Conservation (phyloP, 92 coral and sea anemone species). For the Plumapathes pennacea region DNA sequence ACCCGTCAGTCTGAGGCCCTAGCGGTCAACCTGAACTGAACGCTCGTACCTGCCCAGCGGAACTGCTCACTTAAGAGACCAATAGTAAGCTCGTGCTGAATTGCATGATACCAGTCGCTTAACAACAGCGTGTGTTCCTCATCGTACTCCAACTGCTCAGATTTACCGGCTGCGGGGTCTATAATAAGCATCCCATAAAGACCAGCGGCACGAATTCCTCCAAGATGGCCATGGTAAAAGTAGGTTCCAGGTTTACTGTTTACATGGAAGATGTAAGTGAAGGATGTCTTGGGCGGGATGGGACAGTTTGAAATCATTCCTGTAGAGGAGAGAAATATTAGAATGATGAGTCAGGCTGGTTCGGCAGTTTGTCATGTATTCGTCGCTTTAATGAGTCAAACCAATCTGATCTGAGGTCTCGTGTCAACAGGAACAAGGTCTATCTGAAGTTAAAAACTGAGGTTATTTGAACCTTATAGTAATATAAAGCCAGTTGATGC, state of each 20-base stretch:
- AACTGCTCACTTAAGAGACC: constrained; percentile 17
- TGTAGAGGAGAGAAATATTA: no score
- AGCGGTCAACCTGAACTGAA: no score
- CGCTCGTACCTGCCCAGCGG: constrained; percentile 41
- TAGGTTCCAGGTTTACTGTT: constrained; percentile 23
- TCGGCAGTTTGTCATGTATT: no score
- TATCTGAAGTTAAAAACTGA: no score
- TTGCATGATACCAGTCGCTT: constrained; percentile 40
- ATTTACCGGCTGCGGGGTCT: not conserved
- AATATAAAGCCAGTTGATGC: no score
- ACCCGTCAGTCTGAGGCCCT: constrained; percentile 5
- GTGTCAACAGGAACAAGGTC: no score
- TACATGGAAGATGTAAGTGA: constrained; percentile 23
- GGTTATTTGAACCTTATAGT: no score
- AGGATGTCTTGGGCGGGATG: constrained; percentile 29
- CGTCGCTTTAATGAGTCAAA: no score
- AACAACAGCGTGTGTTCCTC: constrained; percentile 28
- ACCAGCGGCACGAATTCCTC: constrained; percentile 35
- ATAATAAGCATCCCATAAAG: constrained; percentile 27
- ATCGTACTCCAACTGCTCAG: constrained; percentile 18
- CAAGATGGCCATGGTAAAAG: constrained; percentile 44
- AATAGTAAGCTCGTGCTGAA: constrained; percentile 23
- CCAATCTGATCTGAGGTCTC: no score
- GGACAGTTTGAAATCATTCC: constrained; percentile 32
- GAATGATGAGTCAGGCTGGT: no score